Evolutionary conservation across 2,888 invertebrate genomes (phyloP).

Genomic region (Tetheella fluctuosa): DNA sequence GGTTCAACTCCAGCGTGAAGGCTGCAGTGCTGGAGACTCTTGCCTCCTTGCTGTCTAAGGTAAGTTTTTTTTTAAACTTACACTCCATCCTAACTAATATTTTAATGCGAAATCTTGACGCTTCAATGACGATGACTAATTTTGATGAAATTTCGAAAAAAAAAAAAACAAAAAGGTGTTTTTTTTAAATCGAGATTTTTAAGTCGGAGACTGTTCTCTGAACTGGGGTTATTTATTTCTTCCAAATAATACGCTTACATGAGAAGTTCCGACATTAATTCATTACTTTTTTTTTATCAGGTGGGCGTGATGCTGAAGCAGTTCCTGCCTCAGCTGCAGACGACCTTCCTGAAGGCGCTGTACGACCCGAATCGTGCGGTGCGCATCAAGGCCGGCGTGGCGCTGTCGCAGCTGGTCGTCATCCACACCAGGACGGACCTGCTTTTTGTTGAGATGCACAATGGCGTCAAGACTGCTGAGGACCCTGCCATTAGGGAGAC

Average conservation of each 20-base stretch:
- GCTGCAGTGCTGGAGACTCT: constrained; percentile 97
- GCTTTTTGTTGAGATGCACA: constrained; percentile 96
- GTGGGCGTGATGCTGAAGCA: constrained; percentile 98
- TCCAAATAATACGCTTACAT: neutral
- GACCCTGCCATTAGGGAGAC: constrained; percentile 96
- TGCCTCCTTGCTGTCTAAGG: constrained; percentile 95
- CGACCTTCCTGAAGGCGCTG: constrained; percentile 97
- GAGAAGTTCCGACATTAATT: too few relatives aligned
- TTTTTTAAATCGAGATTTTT: too few relatives aligned
- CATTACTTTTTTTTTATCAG: too few relatives aligned
- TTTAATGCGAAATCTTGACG: too few relatives aligned
- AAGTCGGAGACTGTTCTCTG: too few relatives aligned
- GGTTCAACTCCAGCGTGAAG: constrained; percentile 97
- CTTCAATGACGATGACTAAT: too few relatives aligned
- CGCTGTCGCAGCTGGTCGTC: constrained; percentile 93
- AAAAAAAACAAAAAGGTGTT: neutral
- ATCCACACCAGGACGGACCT: constrained; percentile 98
- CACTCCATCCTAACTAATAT: too few relatives aligned
- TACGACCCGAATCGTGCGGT: constrained; percentile 95
- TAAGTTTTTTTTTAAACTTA: constrained; percentile 45
- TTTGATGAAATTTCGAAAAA: too few relatives aligned
- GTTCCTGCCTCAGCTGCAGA: constrained; percentile 99
- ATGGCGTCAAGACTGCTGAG: constrained; percentile 92
- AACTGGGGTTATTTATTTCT: neutral
- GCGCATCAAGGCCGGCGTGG: constrained; percentile 94